Conservation (phyloP, 1,140 invertebrate species). For the Rhizoglyphus robini region DNA sequence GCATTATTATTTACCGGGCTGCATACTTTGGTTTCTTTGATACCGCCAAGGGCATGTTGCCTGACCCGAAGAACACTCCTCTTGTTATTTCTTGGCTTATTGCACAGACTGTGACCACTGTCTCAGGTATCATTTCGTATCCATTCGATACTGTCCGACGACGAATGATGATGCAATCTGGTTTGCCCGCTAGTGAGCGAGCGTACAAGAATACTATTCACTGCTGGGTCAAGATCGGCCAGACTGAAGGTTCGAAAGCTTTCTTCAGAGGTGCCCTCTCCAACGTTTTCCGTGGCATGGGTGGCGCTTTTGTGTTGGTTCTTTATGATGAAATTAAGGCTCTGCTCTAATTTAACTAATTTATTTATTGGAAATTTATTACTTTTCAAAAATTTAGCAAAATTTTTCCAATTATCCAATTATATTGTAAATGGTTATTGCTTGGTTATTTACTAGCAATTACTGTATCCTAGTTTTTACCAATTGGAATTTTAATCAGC, state of each 20-base stretch:
- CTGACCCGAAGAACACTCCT: constrained; percentile 65
- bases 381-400: no score
- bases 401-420: no score
- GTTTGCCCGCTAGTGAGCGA: constrained; percentile 52
- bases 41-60: constrained; percentile 69
- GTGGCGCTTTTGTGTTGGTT: constrained; percentile 62
- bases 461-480: no score
- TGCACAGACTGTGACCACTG: constrained; percentile 68
- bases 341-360: neutral
- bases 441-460: no score
- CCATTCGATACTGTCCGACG: constrained; percentile 86
- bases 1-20: constrained; percentile 38
- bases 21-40: constrained; percentile 92
- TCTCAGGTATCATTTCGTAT: constrained; percentile 76
- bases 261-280: constrained; percentile 73
- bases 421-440: no score
- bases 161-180: constrained; percentile 86
- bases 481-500: no score
- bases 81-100: constrained; percentile 72
- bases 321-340: constrained; percentile 24
- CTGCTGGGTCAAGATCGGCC: constrained; percentile 62
- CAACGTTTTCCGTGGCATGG: constrained; percentile 61
- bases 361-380: no score
- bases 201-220: constrained; percentile 67
- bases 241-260: constrained; percentile 52